Percentiles rank a stretch among this genome's conserved stretches.
phyloP scores from a whole-genome alignment of 1,140 invertebrate species.

The Panulirus ornatus region DNA sequence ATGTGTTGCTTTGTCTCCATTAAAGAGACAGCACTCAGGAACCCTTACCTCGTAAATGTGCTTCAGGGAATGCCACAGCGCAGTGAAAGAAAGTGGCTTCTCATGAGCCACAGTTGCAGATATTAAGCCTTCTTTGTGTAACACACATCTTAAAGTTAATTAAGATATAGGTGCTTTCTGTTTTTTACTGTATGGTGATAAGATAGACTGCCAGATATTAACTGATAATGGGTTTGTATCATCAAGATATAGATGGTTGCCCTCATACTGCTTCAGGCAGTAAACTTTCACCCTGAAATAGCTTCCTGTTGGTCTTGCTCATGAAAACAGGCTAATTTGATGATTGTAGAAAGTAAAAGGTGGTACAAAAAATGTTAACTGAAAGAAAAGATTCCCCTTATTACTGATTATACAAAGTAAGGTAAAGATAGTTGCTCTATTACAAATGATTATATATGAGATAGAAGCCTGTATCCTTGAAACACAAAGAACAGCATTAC shows the following conservation, averaged over 20 bases:
- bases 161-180: background rate
- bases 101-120: background rate
- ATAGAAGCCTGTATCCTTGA: too few species aligned
- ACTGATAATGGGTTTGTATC: background rate
- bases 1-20: conserved; percentile 39
- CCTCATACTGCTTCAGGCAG: background rate
- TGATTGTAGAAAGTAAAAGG: too few species aligned
- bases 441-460: too few species aligned
- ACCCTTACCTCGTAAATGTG: conserved; percentile 56
- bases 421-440: too few species aligned
- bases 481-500: too few species aligned
- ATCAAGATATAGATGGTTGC: background rate
- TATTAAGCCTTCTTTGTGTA: background rate
- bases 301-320: background rate
- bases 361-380: background rate
- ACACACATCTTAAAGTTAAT: background rate
- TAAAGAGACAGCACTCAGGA: conserved; percentile 54
- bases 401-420: too few species aligned
- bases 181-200: background rate
- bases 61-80: conserved; percentile 26
- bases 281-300: background rate
- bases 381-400: background rate
- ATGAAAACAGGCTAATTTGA: background rate
- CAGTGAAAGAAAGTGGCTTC: background rate
- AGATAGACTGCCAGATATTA: background rate